A percentile compares a stretch with the other conserved stretches of the same genome.
These are phyloP conservation scores for Tangara arthus DNA, from an alignment of 2,797 vertebrate species.

Conservation along the genomic window DNA sequence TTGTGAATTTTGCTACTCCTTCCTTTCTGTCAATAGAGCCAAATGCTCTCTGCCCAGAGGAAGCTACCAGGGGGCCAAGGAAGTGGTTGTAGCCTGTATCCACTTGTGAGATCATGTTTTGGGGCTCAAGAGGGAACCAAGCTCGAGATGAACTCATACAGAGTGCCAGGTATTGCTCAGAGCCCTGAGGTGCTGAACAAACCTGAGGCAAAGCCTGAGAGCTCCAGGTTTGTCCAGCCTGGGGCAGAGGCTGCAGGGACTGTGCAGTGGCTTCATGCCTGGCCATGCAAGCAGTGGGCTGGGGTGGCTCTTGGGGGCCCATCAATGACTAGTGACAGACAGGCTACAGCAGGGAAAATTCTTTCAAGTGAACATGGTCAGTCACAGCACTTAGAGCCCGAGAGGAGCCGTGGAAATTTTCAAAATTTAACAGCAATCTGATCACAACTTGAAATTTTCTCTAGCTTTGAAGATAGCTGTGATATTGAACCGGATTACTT, in stretches of 20 bases:
- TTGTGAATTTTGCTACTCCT: neutral
- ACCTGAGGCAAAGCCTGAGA: neutral
- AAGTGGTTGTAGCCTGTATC: neutral
- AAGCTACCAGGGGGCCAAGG: neutral
- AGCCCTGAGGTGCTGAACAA: neutral
- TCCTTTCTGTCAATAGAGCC: neutral
- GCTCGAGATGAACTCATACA: neutral
- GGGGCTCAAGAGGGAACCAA: neutral
- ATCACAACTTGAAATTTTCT: neutral
- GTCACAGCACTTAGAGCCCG: neutral
- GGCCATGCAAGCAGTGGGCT: neutral
- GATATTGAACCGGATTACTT: neutral
- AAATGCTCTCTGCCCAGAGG: neutral
- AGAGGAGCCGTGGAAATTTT: neutral
- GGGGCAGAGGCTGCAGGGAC: neutral
- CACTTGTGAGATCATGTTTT: neutral
- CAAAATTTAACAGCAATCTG: neutral
- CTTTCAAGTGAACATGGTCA: neutral
- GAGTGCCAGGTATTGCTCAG: neutral
- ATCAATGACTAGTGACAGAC: neutral
- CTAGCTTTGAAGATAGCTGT: neutral
- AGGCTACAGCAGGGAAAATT: neutral
- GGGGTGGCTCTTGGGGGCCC: neutral
- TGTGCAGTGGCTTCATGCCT: fast-evolving
- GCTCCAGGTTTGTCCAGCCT: neutral